Evolutionary conservation across 2,888 invertebrate genomes (phyloP), one percentile per base, ranked within the genome.

Genomic region (Lepidochrysops patricia): DNA sequence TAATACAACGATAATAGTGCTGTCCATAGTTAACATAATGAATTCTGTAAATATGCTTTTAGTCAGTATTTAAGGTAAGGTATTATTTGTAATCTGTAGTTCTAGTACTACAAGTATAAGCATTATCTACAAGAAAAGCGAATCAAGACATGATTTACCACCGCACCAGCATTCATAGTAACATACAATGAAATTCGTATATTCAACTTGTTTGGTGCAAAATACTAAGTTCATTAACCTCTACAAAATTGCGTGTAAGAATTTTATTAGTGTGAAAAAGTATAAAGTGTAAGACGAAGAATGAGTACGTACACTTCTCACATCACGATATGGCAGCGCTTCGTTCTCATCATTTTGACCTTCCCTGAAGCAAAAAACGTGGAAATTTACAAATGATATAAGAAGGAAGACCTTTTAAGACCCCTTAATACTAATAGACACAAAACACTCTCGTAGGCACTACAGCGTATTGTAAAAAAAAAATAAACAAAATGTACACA

Each of bases 311-410:
- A 96, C 97, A 91, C 94, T 96, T 88, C 95, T 91, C 56, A 95
- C 93, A 63, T 93, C 93, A 70, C 94, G 93, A 76, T 95, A 94
- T 37, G 96, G 95, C 65, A 97, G 86, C 65, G 94, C 94, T 84
- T 97, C 97, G 66, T 94, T 94, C 88, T 97, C 97, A 71, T 97
- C 97, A 72, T 96, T 97, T 64, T 96, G 95, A 26, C 96, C 96
- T 84, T 97, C 93, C 61, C 97, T 97, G 84, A 34, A 92, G 91
- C 58, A 57, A 1, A 35, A 27, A 57, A n/a, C n/a, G n/a, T n/a
- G n/a, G n/a, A n/a, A n/a, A n/a, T n/a, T n/a, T n/a, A n/a, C n/a
- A n/a, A n/a, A n/a, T n/a, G n/a, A n/a, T n/a, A n/a, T n/a, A n/a
- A n/a, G n/a, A n/a, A n/a, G n/a, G n/a, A n/a, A n/a, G n/a, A n/a